A percentile compares a stretch with the other conserved stretches of the same genome.
These are phyloP conservation scores for Rhineura floridana DNA, from an alignment of 2,113 vertebrate species.

Conservation along the genomic window DNA sequence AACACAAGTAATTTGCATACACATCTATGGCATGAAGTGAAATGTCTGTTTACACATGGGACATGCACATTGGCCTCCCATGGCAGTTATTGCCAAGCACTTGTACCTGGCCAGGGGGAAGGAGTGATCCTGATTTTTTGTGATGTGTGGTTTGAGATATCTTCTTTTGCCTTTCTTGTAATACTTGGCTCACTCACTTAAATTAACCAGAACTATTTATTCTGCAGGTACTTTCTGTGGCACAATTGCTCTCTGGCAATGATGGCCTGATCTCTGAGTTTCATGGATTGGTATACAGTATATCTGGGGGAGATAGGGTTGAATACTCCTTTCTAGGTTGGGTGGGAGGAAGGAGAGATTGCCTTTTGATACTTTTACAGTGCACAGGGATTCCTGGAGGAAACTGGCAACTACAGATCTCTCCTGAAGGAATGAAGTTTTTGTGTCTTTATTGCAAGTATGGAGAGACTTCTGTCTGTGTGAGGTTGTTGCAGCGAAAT, in stretches of 20 bases:
- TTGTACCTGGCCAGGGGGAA: background rate
- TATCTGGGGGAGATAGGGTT: background rate
- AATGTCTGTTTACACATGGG: background rate
- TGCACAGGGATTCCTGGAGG: background rate
- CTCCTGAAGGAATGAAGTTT: background rate
- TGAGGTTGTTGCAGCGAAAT: background rate
- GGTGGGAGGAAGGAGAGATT: background rate
- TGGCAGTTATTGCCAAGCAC: background rate
- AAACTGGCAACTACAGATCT: background rate
- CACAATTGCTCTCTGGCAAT: background rate
- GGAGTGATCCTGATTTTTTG: background rate
- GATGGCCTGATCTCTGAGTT: background rate
- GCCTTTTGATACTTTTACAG: background rate
- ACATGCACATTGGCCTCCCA: background rate
- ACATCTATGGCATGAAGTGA: background rate
- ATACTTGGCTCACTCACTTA: background rate
- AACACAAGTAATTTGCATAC: background rate
- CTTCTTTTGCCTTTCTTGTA: background rate
- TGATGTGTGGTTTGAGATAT: background rate
- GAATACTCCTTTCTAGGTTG: background rate
- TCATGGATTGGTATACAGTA: background rate
- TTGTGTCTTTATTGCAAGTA: background rate
- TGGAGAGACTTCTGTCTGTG: background rate
- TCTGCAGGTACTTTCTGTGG: background rate
- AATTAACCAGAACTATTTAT: background rate